Conservation (phyloP, 2,113 vertebrate species). For the Percopsis transmontana region DNA sequence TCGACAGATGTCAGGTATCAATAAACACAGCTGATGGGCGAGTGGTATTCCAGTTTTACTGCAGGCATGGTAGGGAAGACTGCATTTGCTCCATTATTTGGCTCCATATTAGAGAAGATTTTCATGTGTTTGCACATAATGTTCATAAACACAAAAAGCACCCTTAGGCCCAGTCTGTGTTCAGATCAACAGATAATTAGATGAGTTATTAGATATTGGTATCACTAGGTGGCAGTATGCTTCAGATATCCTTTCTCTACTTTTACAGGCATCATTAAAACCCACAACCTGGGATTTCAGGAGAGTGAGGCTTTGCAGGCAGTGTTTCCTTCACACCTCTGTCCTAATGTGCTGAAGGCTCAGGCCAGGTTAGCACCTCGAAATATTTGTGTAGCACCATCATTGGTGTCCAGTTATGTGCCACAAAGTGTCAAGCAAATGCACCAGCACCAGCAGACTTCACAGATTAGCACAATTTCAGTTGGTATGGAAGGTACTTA, state of each 20-base stretch:
- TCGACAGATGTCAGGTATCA: conserved; percentile 87
- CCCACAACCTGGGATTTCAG: conserved; percentile 86
- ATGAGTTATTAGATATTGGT: conserved; percentile 7
- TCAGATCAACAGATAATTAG: not conserved
- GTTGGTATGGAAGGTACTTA: no score
- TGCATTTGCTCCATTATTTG: not conserved
- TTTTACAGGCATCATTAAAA: conserved; percentile 87
- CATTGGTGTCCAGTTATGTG: no score
- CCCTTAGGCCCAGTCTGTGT: no score
- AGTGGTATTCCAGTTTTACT: conserved; percentile 86
- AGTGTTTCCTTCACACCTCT: conserved; percentile 84
- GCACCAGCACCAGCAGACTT: no score
- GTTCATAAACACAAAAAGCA: not conserved
- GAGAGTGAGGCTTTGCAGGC: conserved; percentile 89
- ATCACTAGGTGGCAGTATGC: conserved; percentile 62
- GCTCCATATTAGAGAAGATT: not conserved
- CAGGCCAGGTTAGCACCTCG: conserved; percentile 83
- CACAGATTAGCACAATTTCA: no score
- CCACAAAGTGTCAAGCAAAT: no score
- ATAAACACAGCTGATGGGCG: conserved; percentile 60
- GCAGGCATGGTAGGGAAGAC: conserved; percentile 84
- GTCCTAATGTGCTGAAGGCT: conserved; percentile 85
- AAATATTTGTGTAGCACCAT: no score
- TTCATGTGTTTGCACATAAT: not conserved
- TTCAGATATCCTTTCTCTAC: conserved; percentile 24